Conservation (phyloP, 2,888 invertebrate species). For the Drosophila lutescens region DNA sequence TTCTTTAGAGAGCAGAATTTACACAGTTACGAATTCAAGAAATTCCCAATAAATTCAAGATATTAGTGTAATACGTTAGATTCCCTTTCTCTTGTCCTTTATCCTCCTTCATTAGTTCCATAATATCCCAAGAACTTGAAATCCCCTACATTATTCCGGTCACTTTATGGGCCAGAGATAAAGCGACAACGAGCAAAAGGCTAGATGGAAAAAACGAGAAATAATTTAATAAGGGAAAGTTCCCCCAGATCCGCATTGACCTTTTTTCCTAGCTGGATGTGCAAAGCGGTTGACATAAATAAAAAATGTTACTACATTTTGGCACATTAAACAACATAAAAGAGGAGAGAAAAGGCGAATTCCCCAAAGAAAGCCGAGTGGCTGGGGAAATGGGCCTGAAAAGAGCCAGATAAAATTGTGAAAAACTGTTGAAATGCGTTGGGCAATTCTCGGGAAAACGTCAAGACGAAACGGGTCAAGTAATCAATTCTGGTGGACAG, state of each 20-base stretch:
- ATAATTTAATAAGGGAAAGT: conserved; percentile 72
- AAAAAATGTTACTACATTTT: conserved; percentile 72
- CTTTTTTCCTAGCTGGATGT: conserved; percentile 51
- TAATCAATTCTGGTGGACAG: conserved; percentile 59
- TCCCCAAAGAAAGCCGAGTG: conserved; percentile 15
- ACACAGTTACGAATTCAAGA: not conserved
- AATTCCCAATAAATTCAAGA: not conserved
- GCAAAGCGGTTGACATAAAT: conserved; percentile 62
- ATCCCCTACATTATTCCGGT: conserved; percentile 43
- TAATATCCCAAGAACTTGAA: not conserved
- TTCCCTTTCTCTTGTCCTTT: not conserved
- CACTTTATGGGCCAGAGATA: conserved; percentile 62
- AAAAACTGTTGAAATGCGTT: conserved; percentile 53
- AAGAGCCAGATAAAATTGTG: conserved; percentile 56
- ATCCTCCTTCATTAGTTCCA: not conserved
- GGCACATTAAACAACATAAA: conserved; percentile 65
- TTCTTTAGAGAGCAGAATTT: not conserved
- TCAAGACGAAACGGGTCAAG: conserved; percentile 44
- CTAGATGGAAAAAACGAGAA: conserved; percentile 41
- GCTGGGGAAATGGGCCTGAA: conserved; percentile 31
- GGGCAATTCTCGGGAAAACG: conserved; percentile 55
- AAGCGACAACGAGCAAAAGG: conserved; percentile 46
- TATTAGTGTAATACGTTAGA: not conserved
- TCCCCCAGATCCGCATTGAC: conserved; percentile 57
- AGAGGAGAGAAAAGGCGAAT: conserved; percentile 27